Evolutionary conservation across 2,797 vertebrate genomes (phyloP), one percentile per base, ranked within the genome.

Genomic region (Margarornis squamiger): DNA sequence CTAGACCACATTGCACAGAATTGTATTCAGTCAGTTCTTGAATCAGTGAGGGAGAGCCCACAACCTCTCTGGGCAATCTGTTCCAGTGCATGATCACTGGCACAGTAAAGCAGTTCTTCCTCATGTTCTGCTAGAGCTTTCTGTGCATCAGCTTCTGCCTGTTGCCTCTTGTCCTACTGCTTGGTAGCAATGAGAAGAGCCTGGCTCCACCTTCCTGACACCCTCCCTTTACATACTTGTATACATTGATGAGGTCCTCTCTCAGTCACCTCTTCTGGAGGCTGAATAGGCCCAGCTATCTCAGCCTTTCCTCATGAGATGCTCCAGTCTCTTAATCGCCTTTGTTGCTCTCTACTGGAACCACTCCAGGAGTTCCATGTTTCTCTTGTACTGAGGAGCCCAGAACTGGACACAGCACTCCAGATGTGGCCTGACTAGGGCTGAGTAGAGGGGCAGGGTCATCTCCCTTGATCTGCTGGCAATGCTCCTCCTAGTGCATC

Each of bases 101-200:
- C 66, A 84, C 39, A 59, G 29, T 26, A 71, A 71, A 70, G 29
- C 38, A 57, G 7, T 19, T 65, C 21, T 58, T 71, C 57, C 27
- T 63, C 38, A 38, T 12, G 9, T 45, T 34, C 43, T 39, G 14
- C 3, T 26, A 18, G 29, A 51, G 52, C 5, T 46, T 77, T 7
- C 21, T 23, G 7, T 24, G 12, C 34, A 7, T 71, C 43, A 30
- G 17, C 65, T 90, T 71, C 58, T 58, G 45, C 24, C 38, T 3
- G 0, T 23, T 77, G 24, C 1, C 0, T 52, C 51, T 46, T 51
- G 38, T 58, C 30, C 58, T 34, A 22, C 26, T 26, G n/a, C 38
- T 58, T 27, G 65, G 38, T 29, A 65, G 1, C 38, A 77, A 14
- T 0, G 0, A 52, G 26, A 58, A 57, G 20, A 77, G 24, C 14